Percentiles rank a stretch among this genome's conserved stretches.
Evolutionary conservation across 2,113 vertebrate species (phyloP).

Genomic region (Pangasianodon hypophthalmus): DNA sequence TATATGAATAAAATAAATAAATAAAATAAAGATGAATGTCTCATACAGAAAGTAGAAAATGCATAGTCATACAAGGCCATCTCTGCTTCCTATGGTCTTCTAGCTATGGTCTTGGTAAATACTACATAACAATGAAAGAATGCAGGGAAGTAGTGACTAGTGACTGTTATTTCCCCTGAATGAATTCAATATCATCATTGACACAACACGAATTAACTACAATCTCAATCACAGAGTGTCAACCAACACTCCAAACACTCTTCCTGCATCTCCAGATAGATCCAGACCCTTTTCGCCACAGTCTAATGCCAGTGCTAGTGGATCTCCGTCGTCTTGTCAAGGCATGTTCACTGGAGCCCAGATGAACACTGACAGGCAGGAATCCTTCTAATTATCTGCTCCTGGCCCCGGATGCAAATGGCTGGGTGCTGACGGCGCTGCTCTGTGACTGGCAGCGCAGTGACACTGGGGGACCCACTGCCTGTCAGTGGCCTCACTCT

Average conservation of each 20-base stretch:
- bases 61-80: not conserved
- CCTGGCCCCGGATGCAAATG: constrained; percentile 77
- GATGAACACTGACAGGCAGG: constrained; percentile 83
- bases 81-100: constrained; percentile 8
- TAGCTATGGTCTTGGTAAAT: not conserved
- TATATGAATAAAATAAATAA: too few relatives aligned
- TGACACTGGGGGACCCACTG: constrained; percentile 44
- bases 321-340: constrained; percentile 71
- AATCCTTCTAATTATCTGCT: constrained; percentile 80
- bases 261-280: constrained; percentile 21
- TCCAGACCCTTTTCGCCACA: constrained; percentile 18
- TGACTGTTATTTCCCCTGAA: not conserved
- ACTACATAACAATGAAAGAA: not conserved
- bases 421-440: constrained; percentile 57
- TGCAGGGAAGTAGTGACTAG: not conserved
- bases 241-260: constrained; percentile 12
- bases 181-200: not conserved
- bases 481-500: constrained; percentile 48
- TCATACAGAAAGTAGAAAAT: not conserved
- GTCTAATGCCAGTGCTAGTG: constrained; percentile 40
- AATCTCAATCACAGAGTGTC: constrained; percentile 21
- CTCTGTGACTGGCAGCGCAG: constrained; percentile 71
- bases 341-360: constrained; percentile 73
- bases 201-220: constrained; percentile 11
- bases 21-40: not conserved